These are phyloP conservation scores for Propithecus deckenii DNA, from an alignment of 2,797 vertebrate species.

Conservation along the genomic window DNA sequence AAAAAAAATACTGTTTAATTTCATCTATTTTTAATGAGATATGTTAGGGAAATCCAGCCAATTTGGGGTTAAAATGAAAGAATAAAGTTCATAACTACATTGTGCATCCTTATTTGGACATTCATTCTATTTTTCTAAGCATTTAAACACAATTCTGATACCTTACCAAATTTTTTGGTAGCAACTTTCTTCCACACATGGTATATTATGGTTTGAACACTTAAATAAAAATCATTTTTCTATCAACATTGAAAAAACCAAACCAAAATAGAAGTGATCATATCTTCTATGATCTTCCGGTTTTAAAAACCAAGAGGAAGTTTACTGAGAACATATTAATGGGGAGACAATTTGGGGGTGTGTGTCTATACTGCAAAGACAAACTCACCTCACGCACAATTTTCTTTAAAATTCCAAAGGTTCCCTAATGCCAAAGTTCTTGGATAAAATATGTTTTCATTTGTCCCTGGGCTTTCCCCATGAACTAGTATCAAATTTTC, in stretches of 20 bases:
- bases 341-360: rapidly evolving
- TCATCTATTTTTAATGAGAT: neutral
- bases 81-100: neutral
- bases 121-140: neutral
- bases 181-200: neutral
- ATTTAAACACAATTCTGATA: neutral
- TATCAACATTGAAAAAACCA: neutral
- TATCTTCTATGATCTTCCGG: neutral
- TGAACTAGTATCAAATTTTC: neutral
- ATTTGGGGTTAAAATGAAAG: neutral
- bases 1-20: neutral
- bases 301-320: neutral
- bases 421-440: neutral
- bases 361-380: neutral
- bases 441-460: neutral
- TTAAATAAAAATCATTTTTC: neutral
- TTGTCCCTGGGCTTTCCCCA: neutral
- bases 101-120: neutral
- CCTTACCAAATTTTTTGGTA: neutral
- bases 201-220: neutral
- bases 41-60: neutral
- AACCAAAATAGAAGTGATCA: neutral
- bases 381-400: neutral
- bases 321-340: neutral
- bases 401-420: neutral